Evolutionary conservation across 1,140 invertebrate genomes (phyloP).

Genomic region (Drepana arcuata): DNA sequence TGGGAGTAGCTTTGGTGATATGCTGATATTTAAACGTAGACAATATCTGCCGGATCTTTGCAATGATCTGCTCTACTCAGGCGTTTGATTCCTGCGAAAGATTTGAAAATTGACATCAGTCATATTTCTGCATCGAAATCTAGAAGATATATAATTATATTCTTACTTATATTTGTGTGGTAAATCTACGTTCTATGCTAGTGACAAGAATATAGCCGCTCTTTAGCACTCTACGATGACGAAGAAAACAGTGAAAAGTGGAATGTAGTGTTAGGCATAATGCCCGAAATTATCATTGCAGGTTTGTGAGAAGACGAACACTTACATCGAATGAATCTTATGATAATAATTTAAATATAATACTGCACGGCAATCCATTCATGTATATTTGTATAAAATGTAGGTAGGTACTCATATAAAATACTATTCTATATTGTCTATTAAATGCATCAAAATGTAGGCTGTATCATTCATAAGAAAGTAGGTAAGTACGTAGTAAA

Average conservation of each 20-base stretch:
- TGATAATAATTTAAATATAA: constrained; percentile 47
- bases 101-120: constrained; percentile 59
- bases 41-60: constrained; percentile 82
- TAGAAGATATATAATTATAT: no score
- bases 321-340: constrained; percentile 25
- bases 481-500: no score
- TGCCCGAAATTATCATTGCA: constrained; percentile 23
- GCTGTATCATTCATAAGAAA: constrained; percentile 64
- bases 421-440: constrained; percentile 49
- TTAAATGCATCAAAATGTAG: constrained; percentile 69
- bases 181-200: constrained; percentile 45
- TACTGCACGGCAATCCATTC: constrained; percentile 46
- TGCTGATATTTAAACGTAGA: constrained; percentile 81
- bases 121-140: constrained; percentile 41
- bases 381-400: constrained; percentile 62
- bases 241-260: constrained; percentile 18
- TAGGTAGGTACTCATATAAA: constrained; percentile 60
- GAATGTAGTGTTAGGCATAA: constrained; percentile 17
- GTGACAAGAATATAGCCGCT: constrained; percentile 37
- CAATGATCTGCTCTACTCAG: constrained; percentile 85
- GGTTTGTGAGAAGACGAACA: constrained; percentile 16
- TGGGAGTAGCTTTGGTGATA: constrained; percentile 70
- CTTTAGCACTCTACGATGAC: constrained; percentile 46
- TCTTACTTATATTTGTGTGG: no score
- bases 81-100: constrained; percentile 80